Conservation (phyloP, 2,113 vertebrate species). For the Heptranchias perlo region DNA sequence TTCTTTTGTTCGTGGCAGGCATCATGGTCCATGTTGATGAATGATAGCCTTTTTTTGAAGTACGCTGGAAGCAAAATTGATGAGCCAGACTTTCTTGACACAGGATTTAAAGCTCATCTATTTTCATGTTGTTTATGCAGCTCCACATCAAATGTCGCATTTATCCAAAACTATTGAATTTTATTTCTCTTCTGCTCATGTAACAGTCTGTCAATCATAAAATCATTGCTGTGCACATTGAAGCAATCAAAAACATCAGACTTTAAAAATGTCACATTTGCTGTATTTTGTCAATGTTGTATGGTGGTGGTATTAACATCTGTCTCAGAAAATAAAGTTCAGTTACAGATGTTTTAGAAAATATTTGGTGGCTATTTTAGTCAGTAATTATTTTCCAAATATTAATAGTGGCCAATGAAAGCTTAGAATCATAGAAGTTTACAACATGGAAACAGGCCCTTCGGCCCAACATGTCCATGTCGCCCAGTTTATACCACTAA, state of each 20-base stretch:
- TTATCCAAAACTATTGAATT: neutral
- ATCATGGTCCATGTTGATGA: neutral
- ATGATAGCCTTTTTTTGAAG: neutral
- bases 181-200: neutral
- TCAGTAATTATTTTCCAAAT: neutral
- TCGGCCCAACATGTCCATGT: too few relatives aligned
- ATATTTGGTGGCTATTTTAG: neutral
- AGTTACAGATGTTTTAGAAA: neutral
- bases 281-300: neutral
- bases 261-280: neutral
- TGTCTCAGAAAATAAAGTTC: neutral
- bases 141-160: neutral
- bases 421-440: too few relatives aligned
- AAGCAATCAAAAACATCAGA: neutral
- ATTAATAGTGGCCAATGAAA: neutral
- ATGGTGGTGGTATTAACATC: neutral
- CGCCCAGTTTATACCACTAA: too few relatives aligned
- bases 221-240: neutral
- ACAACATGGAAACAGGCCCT: too few relatives aligned
- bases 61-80: neutral
- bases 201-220: neutral
- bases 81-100: neutral
- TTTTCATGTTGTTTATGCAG: neutral
- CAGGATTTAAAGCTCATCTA: neutral
- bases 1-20: neutral